Evolutionary conservation across 2,888 invertebrate species (phyloP), one percentile per base, ranked within the genome.

Genomic region (Scaptomyza parva): DNA sequence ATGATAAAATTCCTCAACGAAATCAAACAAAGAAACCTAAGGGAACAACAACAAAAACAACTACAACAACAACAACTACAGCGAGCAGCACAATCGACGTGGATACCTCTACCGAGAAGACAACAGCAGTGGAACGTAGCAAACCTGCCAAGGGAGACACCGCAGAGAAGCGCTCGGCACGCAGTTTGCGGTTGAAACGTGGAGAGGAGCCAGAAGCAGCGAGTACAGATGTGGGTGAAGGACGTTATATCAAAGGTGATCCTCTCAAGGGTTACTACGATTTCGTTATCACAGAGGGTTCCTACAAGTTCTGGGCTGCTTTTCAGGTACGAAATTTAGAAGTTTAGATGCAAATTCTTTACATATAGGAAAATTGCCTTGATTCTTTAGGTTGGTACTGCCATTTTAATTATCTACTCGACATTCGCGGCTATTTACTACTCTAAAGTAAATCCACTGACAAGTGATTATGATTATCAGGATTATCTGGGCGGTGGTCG

Each of bases 241-340:
- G 90, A 20, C 90, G 92, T 24, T 92, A 92, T 57, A 92, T 92
- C 33, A 92, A 92, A 73, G 92, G 92, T 26, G 96, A 96, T 90
- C 95, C 95, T 51, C 95, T 96, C 94, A 94, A 94, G 33, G 95
- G 95, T 0, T 97, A 97, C 91, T 96, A 96, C 89, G 96, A 97
- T 91, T 97, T 97, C 92, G 93, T 96, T 75, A 96, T 97, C 88
- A 97, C 96, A 85, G 97, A 97, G 90, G 96, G 96, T 2, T 96
- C 96, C 17, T 97, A 96, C 92, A 97, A 97, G 90, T 97, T 97
- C 92, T 97, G 96, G 96, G 96, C 96, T 33, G 96, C 93, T 8
- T 97, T 97, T 91, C 96, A 97, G 93, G 96, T 96, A 91, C 91
- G 89, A 35, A 6, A 18, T 9, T 8, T 30, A 9, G 17, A 8